These are phyloP conservation scores for Trileptium ribeirensis DNA, from an alignment of 2,888 invertebrate species.

Conservation along the genomic window DNA sequence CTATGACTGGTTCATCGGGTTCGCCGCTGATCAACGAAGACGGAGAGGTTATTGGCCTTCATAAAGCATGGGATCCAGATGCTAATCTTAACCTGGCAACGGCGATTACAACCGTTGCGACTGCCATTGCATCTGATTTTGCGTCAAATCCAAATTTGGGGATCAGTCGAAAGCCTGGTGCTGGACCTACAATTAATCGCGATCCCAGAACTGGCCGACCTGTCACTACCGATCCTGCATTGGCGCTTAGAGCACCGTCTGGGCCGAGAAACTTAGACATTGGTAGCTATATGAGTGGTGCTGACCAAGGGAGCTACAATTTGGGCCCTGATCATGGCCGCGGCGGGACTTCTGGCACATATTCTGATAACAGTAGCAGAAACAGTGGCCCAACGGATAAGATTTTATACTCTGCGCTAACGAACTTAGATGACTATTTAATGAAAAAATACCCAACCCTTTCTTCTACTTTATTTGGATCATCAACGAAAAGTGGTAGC, in stretches of 20 bases:
- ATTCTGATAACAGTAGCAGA: neutral
- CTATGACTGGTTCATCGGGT: constrained; percentile 12
- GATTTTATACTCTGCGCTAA: neutral
- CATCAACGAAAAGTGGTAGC: neutral
- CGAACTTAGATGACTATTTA: neutral
- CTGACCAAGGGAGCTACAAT: neutral
- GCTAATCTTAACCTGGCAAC: constrained; percentile 14
- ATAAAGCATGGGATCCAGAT: constrained; percentile 6
- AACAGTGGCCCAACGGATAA: neutral
- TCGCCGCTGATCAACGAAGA: constrained; percentile 17
- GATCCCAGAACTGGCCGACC: constrained; percentile 10
- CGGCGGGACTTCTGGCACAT: neutral
- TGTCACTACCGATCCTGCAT: constrained; percentile 6
- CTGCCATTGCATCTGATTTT: neutral
- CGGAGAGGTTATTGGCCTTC: constrained; percentile 10
- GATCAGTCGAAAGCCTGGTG: neutral
- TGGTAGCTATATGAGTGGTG: too few relatives aligned
- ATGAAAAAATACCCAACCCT: neutral
- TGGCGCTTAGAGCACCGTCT: neutral
- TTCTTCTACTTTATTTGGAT: neutral
- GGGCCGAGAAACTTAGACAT: too few relatives aligned
- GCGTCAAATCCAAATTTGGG: constrained; percentile 8
- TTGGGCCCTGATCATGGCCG: neutral
- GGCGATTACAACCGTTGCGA: neutral
- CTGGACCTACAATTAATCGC: constrained; percentile 4